Percentiles rank a stretch among this genome's conserved stretches.
Conservation (phyloP, 2,113 vertebrate species). For the Miniopterus natalensis region DNA sequence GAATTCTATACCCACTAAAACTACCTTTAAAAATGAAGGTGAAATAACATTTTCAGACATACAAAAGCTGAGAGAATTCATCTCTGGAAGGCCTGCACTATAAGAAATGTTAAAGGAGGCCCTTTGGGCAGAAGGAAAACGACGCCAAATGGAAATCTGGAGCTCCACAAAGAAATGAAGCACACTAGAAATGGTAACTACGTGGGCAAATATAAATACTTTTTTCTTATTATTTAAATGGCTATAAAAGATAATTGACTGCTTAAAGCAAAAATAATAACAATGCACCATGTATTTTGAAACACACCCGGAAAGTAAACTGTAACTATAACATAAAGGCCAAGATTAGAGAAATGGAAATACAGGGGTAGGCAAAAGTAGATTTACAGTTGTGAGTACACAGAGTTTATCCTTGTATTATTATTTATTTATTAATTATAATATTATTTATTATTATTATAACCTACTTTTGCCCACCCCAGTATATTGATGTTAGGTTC, state of each 20-base stretch:
- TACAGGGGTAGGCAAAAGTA: background rate
- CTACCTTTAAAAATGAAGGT: background rate
- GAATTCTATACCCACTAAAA: background rate
- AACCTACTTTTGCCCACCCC: background rate
- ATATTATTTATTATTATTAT: background rate
- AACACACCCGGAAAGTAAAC: background rate
- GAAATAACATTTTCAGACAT: background rate
- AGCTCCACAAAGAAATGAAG: background rate
- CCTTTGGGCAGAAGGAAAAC: background rate
- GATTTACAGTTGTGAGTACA: background rate
- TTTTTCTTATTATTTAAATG: background rate
- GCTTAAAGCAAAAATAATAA: conserved; percentile 18
- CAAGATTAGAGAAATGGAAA: background rate
- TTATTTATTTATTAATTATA: background rate
- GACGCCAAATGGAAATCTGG: background rate
- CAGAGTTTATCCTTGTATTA: background rate
- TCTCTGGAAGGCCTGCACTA: background rate
- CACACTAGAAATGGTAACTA: background rate
- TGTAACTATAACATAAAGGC: background rate
- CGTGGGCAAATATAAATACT: background rate
- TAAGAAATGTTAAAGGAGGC: background rate
- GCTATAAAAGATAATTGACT: background rate
- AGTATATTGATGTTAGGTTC: background rate
- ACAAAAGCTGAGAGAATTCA: background rate
- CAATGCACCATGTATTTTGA: background rate